Conservation (phyloP, 2,113 vertebrate genomes). For the Desmodus rotundus region DNA sequence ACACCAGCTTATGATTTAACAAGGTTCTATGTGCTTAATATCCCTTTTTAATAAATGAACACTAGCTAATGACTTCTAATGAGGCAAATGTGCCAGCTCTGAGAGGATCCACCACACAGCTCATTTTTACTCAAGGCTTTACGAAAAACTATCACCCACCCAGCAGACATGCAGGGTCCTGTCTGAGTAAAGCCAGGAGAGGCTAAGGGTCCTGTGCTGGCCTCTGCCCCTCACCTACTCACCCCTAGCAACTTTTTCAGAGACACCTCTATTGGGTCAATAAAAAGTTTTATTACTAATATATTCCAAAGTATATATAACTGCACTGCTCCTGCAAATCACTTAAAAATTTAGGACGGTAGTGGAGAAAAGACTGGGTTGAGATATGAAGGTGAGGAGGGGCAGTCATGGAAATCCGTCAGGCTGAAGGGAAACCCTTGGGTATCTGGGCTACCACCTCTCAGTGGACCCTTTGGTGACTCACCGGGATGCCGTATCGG, state of each 20-base stretch:
- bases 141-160: neutral
- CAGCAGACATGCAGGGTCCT: neutral
- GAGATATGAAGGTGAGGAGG: neutral
- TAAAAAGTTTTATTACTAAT: neutral
- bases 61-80: neutral
- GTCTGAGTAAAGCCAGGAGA: neutral
- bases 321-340: neutral
- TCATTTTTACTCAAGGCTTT: neutral
- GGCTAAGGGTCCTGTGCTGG: neutral
- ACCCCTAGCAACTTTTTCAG: neutral
- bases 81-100: neutral
- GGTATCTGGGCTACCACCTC: accelerated
- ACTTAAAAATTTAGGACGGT: neutral
- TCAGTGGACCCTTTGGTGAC: neutral
- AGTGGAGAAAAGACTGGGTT: neutral
- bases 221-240: neutral
- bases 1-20: neutral
- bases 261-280: neutral
- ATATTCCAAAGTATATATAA: neutral
- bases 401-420: accelerated
- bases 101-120: neutral
- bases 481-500: constrained; percentile 82
- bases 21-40: neutral
- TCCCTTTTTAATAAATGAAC: neutral
- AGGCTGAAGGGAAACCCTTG: neutral